These are phyloP conservation scores for Drosophila ironensis DNA, from an alignment of 1,140 invertebrate genomes.

Conservation along the genomic window DNA sequence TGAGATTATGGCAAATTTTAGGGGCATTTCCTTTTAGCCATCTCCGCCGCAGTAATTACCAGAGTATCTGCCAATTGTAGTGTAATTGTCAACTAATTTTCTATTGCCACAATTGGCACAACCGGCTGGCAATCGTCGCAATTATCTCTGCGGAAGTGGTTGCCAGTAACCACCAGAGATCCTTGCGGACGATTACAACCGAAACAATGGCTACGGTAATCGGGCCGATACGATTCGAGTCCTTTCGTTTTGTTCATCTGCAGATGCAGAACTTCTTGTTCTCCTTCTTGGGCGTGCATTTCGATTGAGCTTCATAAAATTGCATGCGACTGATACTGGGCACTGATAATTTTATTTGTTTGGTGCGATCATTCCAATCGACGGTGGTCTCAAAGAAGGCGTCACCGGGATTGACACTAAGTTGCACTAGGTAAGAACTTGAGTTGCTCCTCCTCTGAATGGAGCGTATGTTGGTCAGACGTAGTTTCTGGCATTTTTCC, in stretches of 20 bases:
- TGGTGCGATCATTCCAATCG: conserved; percentile 63
- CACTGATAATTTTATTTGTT: conserved; percentile 41
- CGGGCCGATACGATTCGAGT: conserved; percentile 16
- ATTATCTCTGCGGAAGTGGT: conserved; percentile 33
- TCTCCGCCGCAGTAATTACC: conserved; percentile 11
- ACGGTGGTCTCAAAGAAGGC: conserved; percentile 84
- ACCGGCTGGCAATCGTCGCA: conserved; percentile 6
- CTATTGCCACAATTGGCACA: conserved; percentile 40
- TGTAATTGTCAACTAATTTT: conserved; percentile 70
- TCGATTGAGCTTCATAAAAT: conserved; percentile 82
- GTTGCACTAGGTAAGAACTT: conserved; percentile 13
- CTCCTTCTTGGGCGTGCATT: conserved; percentile 82
- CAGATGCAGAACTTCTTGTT: conserved; percentile 84
- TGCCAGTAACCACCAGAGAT: conserved; percentile 32
- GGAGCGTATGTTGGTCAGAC: conserved; percentile 14
- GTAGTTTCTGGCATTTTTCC: conserved; percentile 20
- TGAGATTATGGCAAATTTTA: conserved; percentile 1
- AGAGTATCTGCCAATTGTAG: conserved; percentile 32
- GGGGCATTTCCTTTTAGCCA: neutral
- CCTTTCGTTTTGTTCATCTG: neutral
- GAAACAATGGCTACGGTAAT: conserved; percentile 48
- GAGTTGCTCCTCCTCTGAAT: conserved; percentile 4
- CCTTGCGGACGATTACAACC: conserved; percentile 22
- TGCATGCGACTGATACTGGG: conserved; percentile 85
- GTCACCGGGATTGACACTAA: conserved; percentile 69